Evolutionary conservation across 2,797 vertebrate genomes (phyloP).

Genomic region (Austrolebias charrua): DNA sequence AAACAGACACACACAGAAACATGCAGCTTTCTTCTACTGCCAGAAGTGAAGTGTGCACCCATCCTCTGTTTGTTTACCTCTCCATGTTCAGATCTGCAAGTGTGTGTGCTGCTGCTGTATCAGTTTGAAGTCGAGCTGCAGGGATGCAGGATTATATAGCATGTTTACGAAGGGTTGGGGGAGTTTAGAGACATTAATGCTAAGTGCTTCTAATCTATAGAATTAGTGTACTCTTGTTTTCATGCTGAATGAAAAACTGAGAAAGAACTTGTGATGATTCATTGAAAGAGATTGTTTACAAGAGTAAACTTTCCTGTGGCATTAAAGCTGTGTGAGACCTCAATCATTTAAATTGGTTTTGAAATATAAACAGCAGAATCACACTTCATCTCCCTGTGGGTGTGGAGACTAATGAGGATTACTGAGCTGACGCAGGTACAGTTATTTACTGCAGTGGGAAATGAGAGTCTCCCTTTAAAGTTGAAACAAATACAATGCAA

Average conservation of each 20-base stretch:
- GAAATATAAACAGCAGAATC: constrained; percentile 27
- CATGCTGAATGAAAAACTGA: constrained; percentile 23
- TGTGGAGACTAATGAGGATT: constrained; percentile 37
- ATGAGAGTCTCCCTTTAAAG: not conserved
- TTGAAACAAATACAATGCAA: not conserved
- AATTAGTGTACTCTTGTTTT: constrained; percentile 42
- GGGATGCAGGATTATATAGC: constrained; percentile 36
- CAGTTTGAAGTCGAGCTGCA: constrained; percentile 41
- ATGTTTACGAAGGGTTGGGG: constrained; percentile 41
- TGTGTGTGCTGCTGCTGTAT: not conserved
- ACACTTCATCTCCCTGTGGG: constrained; percentile 23
- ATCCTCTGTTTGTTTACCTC: constrained; percentile 36
- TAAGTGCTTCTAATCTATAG: constrained; percentile 44
- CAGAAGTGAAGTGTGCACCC: constrained; percentile 43
- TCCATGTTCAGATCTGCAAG: constrained; percentile 38
- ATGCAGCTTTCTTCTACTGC: constrained; percentile 42
- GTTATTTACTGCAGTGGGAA: constrained; percentile 21
- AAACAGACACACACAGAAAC: constrained; percentile 23
- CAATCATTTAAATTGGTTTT: constrained; percentile 42
- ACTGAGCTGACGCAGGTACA: constrained; percentile 11
- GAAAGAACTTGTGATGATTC: constrained; percentile 10
- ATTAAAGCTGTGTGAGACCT: constrained; percentile 24
- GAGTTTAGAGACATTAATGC: constrained; percentile 26
- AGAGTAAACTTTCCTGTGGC: constrained; percentile 6
- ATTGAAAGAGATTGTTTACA: constrained; percentile 12